Evolutionary conservation across 2,888 invertebrate species (phyloP).

Genomic region (Ptychoptera contaminata): DNA sequence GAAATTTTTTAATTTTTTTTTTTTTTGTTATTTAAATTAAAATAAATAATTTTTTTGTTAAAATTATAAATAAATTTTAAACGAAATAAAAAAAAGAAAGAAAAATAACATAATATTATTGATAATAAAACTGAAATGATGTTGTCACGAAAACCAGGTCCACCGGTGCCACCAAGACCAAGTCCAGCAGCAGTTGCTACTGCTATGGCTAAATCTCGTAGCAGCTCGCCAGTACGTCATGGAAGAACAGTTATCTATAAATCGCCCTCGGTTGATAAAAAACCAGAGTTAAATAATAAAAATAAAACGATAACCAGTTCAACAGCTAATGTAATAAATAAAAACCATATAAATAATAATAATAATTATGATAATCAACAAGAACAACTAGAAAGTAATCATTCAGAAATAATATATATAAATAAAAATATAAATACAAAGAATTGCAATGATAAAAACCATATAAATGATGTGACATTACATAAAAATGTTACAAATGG

Average conservation of each 20-base stretch:
- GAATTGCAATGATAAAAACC: too few species aligned
- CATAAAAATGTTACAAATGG: too few species aligned
- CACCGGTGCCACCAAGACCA: conserved; percentile 69
- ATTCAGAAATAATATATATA: conserved; percentile 9
- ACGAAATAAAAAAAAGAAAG: background rate
- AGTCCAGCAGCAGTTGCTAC: conserved; percentile 55
- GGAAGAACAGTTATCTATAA: conserved; percentile 31
- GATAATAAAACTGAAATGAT: conserved; percentile 15
- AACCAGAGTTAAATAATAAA: too few species aligned
- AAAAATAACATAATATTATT: background rate
- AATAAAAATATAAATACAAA: too few species aligned
- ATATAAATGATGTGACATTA: too few species aligned
- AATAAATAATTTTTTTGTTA: too few species aligned
- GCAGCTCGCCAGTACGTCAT: conserved; percentile 8
- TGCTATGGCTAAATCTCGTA: conserved; percentile 49
- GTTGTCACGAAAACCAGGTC: conserved; percentile 43
- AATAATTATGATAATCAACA: conserved; percentile 8
- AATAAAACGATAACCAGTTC: too few species aligned
- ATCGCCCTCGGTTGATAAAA: conserved; percentile 19
- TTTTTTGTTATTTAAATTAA: too few species aligned
- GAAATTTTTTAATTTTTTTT: background rate
- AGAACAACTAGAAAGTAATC: conserved; percentile 4
- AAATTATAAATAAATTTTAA: background rate
- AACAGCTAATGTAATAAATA: too few species aligned
- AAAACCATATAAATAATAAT: too few species aligned